Evolutionary conservation across 2,888 invertebrate genomes (phyloP), one percentile per base, ranked within the genome.

Genomic region (Eristalis pertinax): DNA sequence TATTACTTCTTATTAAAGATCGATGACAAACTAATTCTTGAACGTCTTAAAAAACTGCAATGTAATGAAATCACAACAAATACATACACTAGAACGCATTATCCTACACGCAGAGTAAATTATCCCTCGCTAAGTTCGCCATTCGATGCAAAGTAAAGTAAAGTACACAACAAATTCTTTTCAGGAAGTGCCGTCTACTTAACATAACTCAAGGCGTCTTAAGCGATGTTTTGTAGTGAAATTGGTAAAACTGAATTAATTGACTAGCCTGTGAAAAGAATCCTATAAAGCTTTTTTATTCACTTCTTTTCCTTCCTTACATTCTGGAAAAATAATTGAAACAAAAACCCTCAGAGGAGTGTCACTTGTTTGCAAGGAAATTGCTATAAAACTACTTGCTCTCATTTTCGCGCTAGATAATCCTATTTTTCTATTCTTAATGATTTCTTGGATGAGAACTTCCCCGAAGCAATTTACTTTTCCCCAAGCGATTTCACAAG

Each of bases 381-480:
- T 43, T n/a, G 43, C 13, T 35, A 22, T 22, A 56, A 3, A 32
- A 7, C 35, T 19, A 50, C 32, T 19, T 15, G n/a, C 26, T 8
- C 22, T 10, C 10, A 29, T 22, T 56, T 32, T 7, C 2, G 1
- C n/a, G 10, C 29, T 67, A 29, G 15, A 72, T 62, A 60, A 24
- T 62, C 38, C n/a, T 38, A 72, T 38, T n/a, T 67, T 67, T 43
- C 26, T 62, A 35, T 32, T 68, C 41, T 29, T 77, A 63, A 63
- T 26, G 41, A 32, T 62, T 62, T 56, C 63, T 70, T 60, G 24
- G 56, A 62, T 62, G 15, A n/a, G 13, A 63, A 22, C 13, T 13
- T 24, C 24, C 50, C 68, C 22, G 2, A 63, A 35, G 67, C 67
- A 58, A 60, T 67, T 76, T 76, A 5, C 67, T 41, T 13, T 65